Conservation (phyloP, 2,888 invertebrate genomes). For the Pantelozetes paolii region DNA sequence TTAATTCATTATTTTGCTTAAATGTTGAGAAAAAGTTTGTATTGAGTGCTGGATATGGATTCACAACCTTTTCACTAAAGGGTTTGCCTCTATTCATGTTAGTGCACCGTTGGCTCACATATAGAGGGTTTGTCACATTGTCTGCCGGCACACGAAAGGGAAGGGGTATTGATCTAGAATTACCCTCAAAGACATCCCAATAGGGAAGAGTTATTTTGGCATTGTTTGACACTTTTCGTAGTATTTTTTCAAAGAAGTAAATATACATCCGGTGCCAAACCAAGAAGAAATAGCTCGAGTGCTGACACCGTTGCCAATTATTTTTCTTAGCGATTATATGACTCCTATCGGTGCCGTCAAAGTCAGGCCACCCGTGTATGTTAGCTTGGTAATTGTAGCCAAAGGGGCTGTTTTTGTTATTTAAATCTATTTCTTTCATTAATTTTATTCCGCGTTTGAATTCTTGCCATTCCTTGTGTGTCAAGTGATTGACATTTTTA, state of each 20-base stretch:
- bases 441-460: background rate
- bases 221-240: background rate
- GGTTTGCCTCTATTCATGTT: background rate
- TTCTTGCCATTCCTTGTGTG: slow-evolving; percentile 3
- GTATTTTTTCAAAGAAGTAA: background rate
- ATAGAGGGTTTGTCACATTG: background rate
- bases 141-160: background rate
- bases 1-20: slow-evolving; percentile 16
- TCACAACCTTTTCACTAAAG: background rate
- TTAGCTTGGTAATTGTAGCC: background rate
- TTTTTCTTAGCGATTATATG: background rate
- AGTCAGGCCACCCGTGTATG: slow-evolving; percentile 3
- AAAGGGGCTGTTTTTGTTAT: background rate
- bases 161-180: background rate
- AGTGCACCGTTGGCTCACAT: background rate
- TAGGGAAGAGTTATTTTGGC: background rate
- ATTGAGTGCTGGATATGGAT: background rate
- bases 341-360: background rate
- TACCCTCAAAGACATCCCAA: background rate
- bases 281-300: background rate
- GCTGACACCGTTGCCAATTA: background rate
- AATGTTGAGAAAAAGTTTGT: background rate
- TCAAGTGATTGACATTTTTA: background rate
- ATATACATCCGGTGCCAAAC: slow-evolving; percentile 15
- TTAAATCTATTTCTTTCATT: background rate